phyloP scores from a whole-genome alignment of 1,140 invertebrate genomes.

The Pantala flavescens region DNA sequence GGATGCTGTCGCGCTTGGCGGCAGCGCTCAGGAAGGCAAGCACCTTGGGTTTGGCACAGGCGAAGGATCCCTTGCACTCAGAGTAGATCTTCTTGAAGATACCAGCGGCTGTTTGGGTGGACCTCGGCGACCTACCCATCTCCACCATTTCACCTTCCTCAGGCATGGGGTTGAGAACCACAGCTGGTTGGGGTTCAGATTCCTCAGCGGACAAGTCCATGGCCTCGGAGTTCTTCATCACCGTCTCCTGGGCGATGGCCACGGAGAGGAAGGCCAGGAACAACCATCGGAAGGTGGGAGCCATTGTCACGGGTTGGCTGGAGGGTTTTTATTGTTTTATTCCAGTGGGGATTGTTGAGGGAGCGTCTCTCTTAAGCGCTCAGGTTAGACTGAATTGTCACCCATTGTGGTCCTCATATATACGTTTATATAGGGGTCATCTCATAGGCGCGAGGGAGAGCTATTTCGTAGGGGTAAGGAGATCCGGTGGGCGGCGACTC shows the following conservation, averaged over 20 bases:
- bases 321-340: neutral
- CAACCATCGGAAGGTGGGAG: neutral
- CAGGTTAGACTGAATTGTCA: neutral
- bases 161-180: neutral
- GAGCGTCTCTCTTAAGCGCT: neutral
- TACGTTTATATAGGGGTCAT: neutral
- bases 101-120: conserved; percentile 38
- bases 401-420: neutral
- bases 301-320: neutral
- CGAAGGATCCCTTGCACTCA: conserved; percentile 48
- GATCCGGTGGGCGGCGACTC: neutral
- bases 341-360: neutral
- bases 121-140: neutral
- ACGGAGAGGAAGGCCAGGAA: neutral
- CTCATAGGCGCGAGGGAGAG: neutral
- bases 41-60: conserved; percentile 64
- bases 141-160: neutral
- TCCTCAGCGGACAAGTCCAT: neutral
- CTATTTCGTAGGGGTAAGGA: neutral
- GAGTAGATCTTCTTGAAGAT: conserved; percentile 49
- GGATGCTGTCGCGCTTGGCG: conserved; percentile 52
- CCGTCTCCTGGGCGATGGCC: neutral
- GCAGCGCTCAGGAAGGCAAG: conserved; percentile 57
- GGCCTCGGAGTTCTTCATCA: neutral
- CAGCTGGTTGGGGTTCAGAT: neutral